A percentile compares a stretch with the other conserved stretches of the same genome.
These are phyloP conservation scores for Tiaroga cobitis DNA, from an alignment of 2,797 vertebrate species.

Conservation along the genomic window DNA sequence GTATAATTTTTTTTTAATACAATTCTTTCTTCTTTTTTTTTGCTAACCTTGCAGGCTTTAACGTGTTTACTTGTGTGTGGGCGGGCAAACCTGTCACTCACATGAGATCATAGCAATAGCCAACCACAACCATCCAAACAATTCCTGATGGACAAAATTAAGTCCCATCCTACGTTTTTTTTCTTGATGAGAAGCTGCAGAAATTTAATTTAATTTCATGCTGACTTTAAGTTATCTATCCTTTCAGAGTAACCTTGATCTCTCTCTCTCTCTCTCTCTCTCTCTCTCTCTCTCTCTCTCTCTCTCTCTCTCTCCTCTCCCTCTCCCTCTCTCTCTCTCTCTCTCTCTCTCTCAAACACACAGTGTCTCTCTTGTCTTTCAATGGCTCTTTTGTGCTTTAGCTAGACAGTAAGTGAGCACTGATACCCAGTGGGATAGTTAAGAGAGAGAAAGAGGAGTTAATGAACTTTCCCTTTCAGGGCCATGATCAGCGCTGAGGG, in stretches of 20 bases:
- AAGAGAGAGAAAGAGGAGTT: conserved; percentile 35
- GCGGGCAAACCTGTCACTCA: neutral
- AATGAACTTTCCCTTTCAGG: conserved; percentile 46
- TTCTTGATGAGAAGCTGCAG: neutral
- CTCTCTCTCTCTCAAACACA: neutral
- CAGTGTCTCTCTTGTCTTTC: conserved; percentile 11
- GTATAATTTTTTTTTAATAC: no score
- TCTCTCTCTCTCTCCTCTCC: no score
- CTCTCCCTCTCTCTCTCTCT: neutral
- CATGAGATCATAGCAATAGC: neutral
- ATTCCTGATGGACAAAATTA: neutral
- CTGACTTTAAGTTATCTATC: neutral
- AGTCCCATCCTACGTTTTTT: neutral
- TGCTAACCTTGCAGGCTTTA: neutral
- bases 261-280: neutral
- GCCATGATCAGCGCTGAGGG: conserved; percentile 20
- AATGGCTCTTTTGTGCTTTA: conserved; percentile 39
- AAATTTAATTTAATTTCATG: neutral
- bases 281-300: neutral
- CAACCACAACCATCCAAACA: neutral
- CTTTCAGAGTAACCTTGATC: neutral
- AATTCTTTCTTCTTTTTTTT: neutral
- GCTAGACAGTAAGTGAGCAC: conserved; percentile 11
- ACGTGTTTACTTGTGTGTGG: neutral
- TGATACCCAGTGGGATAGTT: conserved; percentile 27